These are phyloP conservation scores for Astatotilapia flaviijosephi DNA, from an alignment of 2,113 vertebrate species.

Conservation along the genomic window DNA sequence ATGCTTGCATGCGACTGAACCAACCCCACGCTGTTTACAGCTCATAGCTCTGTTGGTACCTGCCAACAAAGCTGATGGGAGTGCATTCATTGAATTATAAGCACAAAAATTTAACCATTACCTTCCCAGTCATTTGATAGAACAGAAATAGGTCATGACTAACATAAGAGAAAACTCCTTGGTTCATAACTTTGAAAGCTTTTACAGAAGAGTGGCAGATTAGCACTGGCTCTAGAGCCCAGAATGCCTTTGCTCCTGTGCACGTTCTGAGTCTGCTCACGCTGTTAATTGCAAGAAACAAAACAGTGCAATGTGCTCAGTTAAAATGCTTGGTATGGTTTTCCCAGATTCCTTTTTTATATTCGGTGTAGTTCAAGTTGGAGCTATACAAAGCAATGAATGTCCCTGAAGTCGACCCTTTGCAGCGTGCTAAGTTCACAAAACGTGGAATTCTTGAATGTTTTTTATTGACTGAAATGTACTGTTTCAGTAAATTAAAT, in stretches of 20 bases:
- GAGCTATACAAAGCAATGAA: not conserved
- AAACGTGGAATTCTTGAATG: not conserved
- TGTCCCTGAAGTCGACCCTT: not conserved
- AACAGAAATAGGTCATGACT: not conserved
- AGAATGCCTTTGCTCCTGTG: not conserved
- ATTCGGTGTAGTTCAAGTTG: not conserved
- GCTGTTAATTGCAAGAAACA: not conserved
- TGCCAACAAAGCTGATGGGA: not conserved
- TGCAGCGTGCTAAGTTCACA: not conserved
- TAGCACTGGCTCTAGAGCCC: not conserved
- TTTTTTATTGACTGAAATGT: not conserved
- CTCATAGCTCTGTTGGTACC: constrained; percentile 9
- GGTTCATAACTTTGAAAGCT: not conserved
- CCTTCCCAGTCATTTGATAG: not conserved
- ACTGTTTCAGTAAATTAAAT: not conserved
- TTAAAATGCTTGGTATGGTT: not conserved
- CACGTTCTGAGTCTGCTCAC: not conserved
- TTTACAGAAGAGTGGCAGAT: not conserved
- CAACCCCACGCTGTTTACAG: not conserved
- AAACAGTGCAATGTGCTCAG: not conserved
- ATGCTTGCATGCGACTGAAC: not conserved
- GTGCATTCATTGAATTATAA: not conserved
- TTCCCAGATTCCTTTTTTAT: not conserved
- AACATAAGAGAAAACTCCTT: not conserved
- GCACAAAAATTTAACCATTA: not conserved